Base-by-base conservation (phyloP, 30 jellyfish, hydroid and myxozoan species). In the Aurelia sp. region DNA sequence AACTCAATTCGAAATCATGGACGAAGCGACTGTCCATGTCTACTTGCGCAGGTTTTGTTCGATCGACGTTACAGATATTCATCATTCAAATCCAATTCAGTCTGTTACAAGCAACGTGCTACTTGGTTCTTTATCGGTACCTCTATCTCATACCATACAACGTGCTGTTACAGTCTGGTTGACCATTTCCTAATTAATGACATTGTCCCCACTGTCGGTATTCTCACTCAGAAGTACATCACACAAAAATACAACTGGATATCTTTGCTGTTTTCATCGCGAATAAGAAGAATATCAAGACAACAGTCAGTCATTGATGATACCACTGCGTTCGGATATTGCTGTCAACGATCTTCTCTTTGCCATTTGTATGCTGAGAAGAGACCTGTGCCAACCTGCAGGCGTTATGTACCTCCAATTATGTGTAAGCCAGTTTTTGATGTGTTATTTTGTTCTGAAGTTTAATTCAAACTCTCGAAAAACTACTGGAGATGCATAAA, bases 341-440 rank as follows among this genome's bases (percentile, higher is more conserved):
- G 86, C 61, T 75, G 86, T 58, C 74, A 75, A 15, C 22, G 21
- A 50, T 35, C 75, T 13, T 65, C 75, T 8, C 57, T 51, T 5
- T 80, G 90, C 21, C 64, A 51, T 24, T 68, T 80, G 21, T 75
- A 75, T 55, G 61, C 18, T 51, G 86, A 75, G 55, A 75, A 75
- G 84, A 21, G 84, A 27, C 84, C 84, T n/a, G 70, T 73, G 4
- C 84, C 84, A 44, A 73, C 84, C 9, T 75, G 86, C 35, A 51
- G 60, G 30, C 57, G n/a, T 38, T 75, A 75, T 24, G 31, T 33
- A 3, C 86, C 86, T 17, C 86, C 86, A 57, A 75, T 55, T 13
- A 75, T 52, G 74, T 62, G 86, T 75, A 18, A 16, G 86, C 16
- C 55, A 44, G 9, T 44, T 44, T 44, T 8, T 44, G 3, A 16